Percentiles rank a stretch among this genome's conserved stretches.
These are phyloP conservation scores for Poecilobothrus nobilitatus DNA, from an alignment of 2,888 invertebrate species.

Conservation along the genomic window DNA sequence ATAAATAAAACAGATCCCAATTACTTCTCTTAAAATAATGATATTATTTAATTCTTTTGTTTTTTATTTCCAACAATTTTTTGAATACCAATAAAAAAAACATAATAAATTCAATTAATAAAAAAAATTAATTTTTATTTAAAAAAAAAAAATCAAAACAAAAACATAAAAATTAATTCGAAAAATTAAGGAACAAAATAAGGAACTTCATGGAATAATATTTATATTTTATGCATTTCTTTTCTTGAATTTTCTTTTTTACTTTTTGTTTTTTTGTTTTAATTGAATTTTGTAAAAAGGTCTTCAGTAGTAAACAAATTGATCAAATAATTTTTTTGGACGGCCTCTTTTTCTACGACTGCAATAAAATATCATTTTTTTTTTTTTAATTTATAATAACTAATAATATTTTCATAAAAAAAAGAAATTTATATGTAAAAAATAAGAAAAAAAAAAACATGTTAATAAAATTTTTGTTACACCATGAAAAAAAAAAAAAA, in stretches of 20 bases:
- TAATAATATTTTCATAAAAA: no score
- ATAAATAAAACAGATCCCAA: no score
- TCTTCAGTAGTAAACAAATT: background rate
- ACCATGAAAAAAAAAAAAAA: no score
- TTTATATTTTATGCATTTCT: no score
- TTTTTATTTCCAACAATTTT: no score
- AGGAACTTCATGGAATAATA: background rate
- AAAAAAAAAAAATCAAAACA: background rate
- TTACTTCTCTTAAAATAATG: no score
- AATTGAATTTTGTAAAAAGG: background rate
- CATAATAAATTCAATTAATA: background rate
- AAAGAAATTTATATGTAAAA: no score
- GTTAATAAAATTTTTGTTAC: no score
- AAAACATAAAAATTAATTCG: background rate
- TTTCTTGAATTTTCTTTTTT: background rate
- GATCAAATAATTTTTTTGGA: conserved; percentile 1
- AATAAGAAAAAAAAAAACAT: no score
- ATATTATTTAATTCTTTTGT: no score
- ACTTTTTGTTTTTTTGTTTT: background rate
- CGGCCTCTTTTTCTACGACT: background rate
- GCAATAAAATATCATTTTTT: background rate
- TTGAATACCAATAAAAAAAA: no score
- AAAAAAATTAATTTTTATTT: background rate
- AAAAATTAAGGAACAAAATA: background rate
- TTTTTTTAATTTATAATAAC: no score